Base-by-base conservation (phyloP, 1,140 invertebrate genomes). In the Bombus fervidus region DNA sequence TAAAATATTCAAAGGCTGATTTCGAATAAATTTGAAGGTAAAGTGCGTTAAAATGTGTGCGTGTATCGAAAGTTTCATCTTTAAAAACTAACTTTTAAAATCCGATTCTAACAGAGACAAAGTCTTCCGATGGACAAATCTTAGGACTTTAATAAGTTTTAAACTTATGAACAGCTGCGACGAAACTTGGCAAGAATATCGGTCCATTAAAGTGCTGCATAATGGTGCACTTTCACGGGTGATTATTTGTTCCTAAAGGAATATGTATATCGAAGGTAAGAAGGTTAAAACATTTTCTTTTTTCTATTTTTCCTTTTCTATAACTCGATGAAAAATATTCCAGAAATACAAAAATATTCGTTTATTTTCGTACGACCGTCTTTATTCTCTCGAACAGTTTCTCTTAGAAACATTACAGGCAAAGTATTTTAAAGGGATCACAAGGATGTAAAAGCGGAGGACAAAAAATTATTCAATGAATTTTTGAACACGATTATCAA, bases 161-260 rank as follows among this genome's bases (percentile, higher is more conserved):
- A 34, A 80, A 80, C 64, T 80, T 69, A 47, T 2, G 43, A 53
- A 69, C 62, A 68, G 25, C 28, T 69, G 31, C 64, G 43, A 69
- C 31, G 64, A 80, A 69, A 41, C 64, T 80, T 80, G 22, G 5
- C 31, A 80, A 69, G 43, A 69, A 80, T 80, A 80, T 80, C 31
- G 13, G 31, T 53, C 64, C 31, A 80, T 69, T 69, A 80, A 53
- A 43, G 62, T 34, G n/a, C 41, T 28, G 41, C 64, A 69, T 79
- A 47, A 69, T 47, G 41, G 64, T 69, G 64, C 64, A 39, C 28
- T 53, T 68, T 37, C 43, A 47, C 41, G 5, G 28, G 31, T 39
- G 62, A 69, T 80, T 28, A 68, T 69, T 79, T 31, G n/a, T 53
- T 69, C 13, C 25, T 18, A 0, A 47, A 41, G 37, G 31, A 64